Base-by-base conservation (phyloP, 2,113 vertebrate species). In the Actenoides lindsayi region DNA sequence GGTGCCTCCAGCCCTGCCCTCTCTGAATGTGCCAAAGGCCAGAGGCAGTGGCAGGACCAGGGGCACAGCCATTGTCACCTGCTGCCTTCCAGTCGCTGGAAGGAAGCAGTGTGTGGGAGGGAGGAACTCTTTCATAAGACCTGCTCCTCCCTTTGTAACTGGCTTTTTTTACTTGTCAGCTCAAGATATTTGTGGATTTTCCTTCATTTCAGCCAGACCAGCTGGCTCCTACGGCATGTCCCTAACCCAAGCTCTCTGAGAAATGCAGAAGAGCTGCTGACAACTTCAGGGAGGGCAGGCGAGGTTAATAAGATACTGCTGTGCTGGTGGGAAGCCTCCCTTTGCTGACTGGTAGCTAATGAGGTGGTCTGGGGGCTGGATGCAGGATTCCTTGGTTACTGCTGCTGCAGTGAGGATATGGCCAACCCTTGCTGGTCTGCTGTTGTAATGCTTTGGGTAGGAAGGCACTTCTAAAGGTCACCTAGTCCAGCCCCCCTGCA, bases 131-230 rank as follows among this genome's bases (percentile, higher is more conserved):
- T 67, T 63, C 7, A 0, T 60, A 59, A 91, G 80, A 64, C 30
- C 53, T 87, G 62, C 65, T 91, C 24, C 87, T 19, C 11, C 18
- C 87, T 19, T 8, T 21, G 2, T 71, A 59, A 87, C 30, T 56
- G 64, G 2, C 33, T 87, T 89, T 93, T 79, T 59, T 51, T 87
- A 25, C 63, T 83, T 64, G 35, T 71, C 92, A 91, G 87, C 77
- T 82, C 51, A 13, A 89, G 88, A 50, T 73, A 44, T 5, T 77
- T 69, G 50, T 20, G 77, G 54, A 28, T 70, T 87, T 82, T 57
- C 3, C 64, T 77, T 83, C 33, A 2, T 93, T 94, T 65, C 59
- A 48, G 44, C 53, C 53, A 73, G 63, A 75, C 35, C 67, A 73
- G 41, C 67, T 88, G 85, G 31, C 21, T 92, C 57, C 65, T 78